Evolutionary conservation across 1,140 invertebrate species (phyloP), one percentile per base, ranked within the genome.

Genomic region (Ctenoplectra terminalis): DNA sequence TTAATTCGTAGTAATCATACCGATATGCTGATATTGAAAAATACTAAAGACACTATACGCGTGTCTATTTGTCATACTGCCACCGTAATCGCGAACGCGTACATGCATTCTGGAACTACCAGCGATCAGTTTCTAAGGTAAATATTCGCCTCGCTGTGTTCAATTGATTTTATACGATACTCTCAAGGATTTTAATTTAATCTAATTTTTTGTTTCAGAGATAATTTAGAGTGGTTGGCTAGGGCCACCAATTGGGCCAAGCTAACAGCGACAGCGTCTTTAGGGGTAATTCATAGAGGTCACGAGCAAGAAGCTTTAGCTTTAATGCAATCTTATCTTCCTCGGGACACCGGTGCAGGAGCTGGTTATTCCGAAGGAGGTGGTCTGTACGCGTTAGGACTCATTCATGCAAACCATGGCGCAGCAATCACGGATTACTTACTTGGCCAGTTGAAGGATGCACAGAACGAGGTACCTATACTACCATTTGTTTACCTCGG

Each of bases 341-440:
- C 99, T 0, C 98, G 99, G 92, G 99, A 99, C 91, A 96, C 97
- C 15, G 98, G 98, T 29, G 97, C 98, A 34, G 98, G 97, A 79
- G 98, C 98, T 64, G 98, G 99, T 0, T 99, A 99, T 91, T 99
- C 98, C 7, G 99, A 99, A 94, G 99, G 99, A 73, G 99, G 99
- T 84, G 99, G 98, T 20, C 94, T 99, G 0, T 99, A 99, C 94
- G 99, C 99, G 48, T 94, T 99, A 64, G 99, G 99, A 88, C 94
- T 99, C 8, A 99, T 99, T 89, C 99, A 99, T 93, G 99, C 99
- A 2, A 99, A 99, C 94, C 99, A 99, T 93, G 99, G 99, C n/a
- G 97, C 97, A 34, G 97, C 97, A 78, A 99, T 99, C 80, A 99
- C 98, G 85, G 98, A 99, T 91, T 99, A 99, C 94, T 95, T 99